A percentile compares a stretch with the other conserved stretches of the same genome.
phyloP scores from a whole-genome alignment of 2,113 vertebrate genomes.

The Oreochromis tanganicae region DNA sequence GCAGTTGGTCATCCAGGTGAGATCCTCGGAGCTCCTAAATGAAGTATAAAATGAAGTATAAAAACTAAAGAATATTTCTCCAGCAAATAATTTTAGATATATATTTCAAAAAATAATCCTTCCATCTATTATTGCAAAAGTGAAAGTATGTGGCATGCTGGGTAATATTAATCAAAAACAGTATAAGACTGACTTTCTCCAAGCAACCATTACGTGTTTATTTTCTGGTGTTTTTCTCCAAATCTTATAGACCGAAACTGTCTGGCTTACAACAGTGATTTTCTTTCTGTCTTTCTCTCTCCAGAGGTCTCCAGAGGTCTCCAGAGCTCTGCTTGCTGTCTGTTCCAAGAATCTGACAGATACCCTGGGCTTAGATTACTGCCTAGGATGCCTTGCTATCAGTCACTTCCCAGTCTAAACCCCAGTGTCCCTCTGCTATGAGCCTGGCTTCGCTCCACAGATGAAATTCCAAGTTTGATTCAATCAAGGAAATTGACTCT shows the following conservation, averaged over 20 bases:
- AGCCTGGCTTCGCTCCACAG: background rate
- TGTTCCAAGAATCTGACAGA: slow-evolving; percentile 33
- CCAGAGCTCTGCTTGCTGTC: background rate
- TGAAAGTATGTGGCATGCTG: background rate
- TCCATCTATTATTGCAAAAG: background rate
- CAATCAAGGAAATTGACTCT: background rate
- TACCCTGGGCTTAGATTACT: slow-evolving; percentile 32
- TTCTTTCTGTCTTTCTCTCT: background rate
- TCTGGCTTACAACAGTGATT: background rate
- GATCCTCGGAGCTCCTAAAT: background rate
- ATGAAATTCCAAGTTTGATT: background rate
- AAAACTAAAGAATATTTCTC: background rate
- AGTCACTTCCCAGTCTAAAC: slow-evolving; percentile 30
- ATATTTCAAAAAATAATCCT: background rate
- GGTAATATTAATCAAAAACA: background rate
- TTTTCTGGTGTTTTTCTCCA: background rate
- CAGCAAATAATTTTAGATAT: background rate
- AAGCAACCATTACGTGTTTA: background rate
- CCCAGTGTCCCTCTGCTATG: slow-evolving; percentile 22
- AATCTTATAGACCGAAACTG: background rate
- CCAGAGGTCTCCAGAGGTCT: background rate
- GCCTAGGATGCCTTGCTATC: slow-evolving; percentile 16
- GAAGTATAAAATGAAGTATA: background rate
- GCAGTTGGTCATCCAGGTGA: background rate
- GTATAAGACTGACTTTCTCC: background rate